phyloP scores from a whole-genome alignment of 2,797 vertebrate genomes.

The Brachymystax lenok region DNA sequence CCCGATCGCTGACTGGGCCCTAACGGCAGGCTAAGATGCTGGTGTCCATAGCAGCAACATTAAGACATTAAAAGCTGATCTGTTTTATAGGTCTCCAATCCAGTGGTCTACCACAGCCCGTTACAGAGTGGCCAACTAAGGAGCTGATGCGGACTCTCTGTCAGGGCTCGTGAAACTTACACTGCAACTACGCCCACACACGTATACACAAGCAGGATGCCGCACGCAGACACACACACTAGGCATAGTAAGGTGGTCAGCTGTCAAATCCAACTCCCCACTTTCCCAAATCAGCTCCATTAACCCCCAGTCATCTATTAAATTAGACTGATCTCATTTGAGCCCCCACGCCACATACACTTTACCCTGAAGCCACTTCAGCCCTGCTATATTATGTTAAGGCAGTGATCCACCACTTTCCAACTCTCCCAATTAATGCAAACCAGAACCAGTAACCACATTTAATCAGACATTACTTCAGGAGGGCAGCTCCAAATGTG shows the following conservation, averaged over 20 bases:
- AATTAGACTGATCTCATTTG: constrained; percentile 60
- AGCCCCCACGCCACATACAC: background rate
- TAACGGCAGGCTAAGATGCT: background rate
- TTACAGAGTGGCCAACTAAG: no score
- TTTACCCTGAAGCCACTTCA: constrained; percentile 51
- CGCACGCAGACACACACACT: background rate
- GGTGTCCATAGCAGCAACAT: constrained; percentile 2
- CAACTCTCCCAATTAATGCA: constrained; percentile 58
- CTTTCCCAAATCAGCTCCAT: constrained; percentile 53
- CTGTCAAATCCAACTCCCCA: constrained; percentile 51
- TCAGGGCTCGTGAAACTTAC: background rate
- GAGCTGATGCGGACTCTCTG: background rate
- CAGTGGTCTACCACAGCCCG: background rate
- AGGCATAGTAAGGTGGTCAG: constrained; percentile 56
- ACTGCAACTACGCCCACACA: background rate
- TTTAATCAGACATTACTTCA: constrained; percentile 60
- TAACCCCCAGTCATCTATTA: constrained; percentile 66
- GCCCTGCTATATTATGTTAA: constrained; percentile 63
- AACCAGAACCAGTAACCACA: constrained; percentile 57
- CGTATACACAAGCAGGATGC: no score
- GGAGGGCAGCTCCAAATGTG: constrained; percentile 12
- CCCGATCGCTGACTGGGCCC: background rate
- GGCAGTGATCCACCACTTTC: constrained; percentile 44
- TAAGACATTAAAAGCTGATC: constrained; percentile 28
- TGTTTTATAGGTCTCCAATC: constrained; percentile 29